Evolutionary conservation across 2,888 invertebrate genomes (phyloP), one percentile per base, ranked within the genome.

Genomic region (Cynaeus angustus): DNA sequence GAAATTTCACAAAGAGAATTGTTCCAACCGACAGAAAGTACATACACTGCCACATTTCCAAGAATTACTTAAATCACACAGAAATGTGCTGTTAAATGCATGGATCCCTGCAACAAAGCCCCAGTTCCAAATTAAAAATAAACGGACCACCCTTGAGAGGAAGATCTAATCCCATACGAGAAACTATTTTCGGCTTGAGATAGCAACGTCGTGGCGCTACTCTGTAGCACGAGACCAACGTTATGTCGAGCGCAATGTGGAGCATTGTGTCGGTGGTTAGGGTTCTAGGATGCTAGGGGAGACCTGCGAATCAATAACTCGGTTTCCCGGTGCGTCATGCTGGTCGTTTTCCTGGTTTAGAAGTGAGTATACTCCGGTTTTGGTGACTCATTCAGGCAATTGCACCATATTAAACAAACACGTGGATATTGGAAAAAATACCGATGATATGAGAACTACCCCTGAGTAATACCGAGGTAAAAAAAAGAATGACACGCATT

Each of bases 191-290:
- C 37, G 33, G 59, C 10, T 33, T 14, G 13, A 59, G 45, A 43
- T 43, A 43, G 59, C 13, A 30, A 1, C 21, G 21, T 21, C 21
- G 21, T 21, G 21, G 21, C 28, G 56, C 41, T 38, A 21, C 37
- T 37, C 50, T 45, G 10, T 26, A 58, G n/a, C 56, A 58, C 28
- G 56, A 55, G 38, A 43, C 43, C 56, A 33, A 46, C 33, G 59
- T 59, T 43, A 58, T 12, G 38, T 33, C 9, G 38, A 50, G 72
- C 75, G 73, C 82, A 83, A 83, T 82, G 76, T 81, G 75, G 82
- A 81, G 80, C 80, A 81, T 79, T 80, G 82, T 83, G 82, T 83
- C 83, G 81, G 76, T 81, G 81, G 82, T 83, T 83, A 82, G 81
- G 81, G 78, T 75, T 76, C 70, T 69, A 73, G 58, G 66, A 71